Conservation (phyloP, 2,113 vertebrate genomes). For the Ia io region DNA sequence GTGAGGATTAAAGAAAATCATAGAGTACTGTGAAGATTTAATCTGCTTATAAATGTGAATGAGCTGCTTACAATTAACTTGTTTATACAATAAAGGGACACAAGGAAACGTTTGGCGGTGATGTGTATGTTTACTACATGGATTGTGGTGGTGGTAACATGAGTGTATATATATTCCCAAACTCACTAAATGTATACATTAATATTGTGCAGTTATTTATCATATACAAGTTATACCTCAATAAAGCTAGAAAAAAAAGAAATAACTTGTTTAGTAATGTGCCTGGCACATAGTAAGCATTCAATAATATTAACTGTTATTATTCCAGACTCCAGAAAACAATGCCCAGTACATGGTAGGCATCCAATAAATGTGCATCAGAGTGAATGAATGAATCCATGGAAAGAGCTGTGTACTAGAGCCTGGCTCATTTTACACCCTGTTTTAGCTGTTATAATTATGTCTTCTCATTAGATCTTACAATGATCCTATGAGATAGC, state of each 20-base stretch:
- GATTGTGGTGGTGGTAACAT: not conserved
- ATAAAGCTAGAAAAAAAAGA: not conserved
- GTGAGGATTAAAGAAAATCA: too few species aligned
- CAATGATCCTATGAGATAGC: not conserved
- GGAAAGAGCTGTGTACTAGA: not conserved
- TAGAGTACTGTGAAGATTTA: too few species aligned
- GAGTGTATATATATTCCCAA: not conserved
- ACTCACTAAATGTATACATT: not conserved
- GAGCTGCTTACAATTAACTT: not conserved
- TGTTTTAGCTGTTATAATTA: not conserved
- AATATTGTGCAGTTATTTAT: not conserved
- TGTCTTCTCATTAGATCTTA: constrained; percentile 26
- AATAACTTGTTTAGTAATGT: not conserved
- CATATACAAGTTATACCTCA: not conserved
- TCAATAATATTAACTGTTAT: not conserved
- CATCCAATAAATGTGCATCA: not conserved
- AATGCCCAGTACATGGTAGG: not conserved
- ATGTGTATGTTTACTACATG: not conserved
- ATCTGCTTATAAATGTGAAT: too few species aligned
- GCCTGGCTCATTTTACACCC: not conserved
- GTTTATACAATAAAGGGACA: not conserved
- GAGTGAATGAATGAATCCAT: not conserved
- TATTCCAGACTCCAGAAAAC: not conserved
- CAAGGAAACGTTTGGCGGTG: not conserved
- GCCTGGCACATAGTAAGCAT: not conserved